Conservation (phyloP, 2,797 vertebrate species). For the Enteromius viviparus region DNA sequence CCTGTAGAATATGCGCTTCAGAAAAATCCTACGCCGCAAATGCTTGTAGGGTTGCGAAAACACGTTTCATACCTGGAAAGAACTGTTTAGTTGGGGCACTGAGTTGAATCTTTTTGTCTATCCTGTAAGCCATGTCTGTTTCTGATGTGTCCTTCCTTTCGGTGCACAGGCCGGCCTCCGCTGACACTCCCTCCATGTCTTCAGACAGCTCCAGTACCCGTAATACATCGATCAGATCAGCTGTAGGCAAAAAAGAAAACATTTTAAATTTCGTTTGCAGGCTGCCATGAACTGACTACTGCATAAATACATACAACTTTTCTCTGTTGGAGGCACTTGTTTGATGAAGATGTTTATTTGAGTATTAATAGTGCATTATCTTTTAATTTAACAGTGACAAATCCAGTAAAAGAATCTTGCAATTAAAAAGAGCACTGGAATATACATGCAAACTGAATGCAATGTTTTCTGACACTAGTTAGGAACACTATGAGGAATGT, state of each 20-base stretch:
- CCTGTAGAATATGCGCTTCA: not conserved
- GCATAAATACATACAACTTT: not conserved
- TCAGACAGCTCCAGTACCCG: conserved; percentile 77
- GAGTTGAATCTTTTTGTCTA: conserved; percentile 82
- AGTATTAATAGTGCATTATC: not conserved
- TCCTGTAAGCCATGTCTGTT: conserved; percentile 81
- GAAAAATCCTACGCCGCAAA: not conserved
- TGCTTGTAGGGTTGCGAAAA: not conserved
- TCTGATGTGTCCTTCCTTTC: conserved; percentile 75
- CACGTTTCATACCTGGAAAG: conserved; percentile 80
- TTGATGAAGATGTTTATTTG: not conserved
- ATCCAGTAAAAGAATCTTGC: not conserved
- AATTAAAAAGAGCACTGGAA: not conserved
- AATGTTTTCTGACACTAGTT: not conserved
- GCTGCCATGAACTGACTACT: not conserved
- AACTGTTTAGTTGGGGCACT: conserved; percentile 83
- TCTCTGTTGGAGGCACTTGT: not conserved
- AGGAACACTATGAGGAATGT: conserved; percentile 4
- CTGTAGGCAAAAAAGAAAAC: conserved; percentile 61
- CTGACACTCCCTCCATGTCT: conserved; percentile 78
- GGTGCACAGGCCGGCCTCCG: conserved; percentile 84
- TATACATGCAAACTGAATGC: not conserved
- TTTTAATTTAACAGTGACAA: not conserved
- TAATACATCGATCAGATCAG: conserved; percentile 80
- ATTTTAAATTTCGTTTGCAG: not conserved